phyloP scores from a whole-genome alignment of 2,888 invertebrate genomes.

The Standfussiana lucernea region DNA sequence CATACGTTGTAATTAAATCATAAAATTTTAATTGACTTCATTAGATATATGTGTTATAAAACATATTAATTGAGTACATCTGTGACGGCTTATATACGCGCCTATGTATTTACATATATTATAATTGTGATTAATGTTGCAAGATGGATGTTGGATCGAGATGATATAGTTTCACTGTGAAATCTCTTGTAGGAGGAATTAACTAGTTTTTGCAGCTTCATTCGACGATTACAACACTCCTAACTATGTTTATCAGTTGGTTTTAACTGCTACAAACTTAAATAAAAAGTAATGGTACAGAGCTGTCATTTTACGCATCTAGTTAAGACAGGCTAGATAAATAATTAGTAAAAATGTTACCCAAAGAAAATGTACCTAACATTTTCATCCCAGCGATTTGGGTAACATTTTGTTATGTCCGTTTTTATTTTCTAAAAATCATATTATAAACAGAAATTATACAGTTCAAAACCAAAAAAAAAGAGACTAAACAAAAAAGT shows the following conservation, averaged over 20 bases:
- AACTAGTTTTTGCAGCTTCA: slow-evolving; percentile 6
- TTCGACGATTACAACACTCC: neutral
- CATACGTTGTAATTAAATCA: slow-evolving; percentile 61
- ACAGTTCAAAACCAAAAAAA: neutral
- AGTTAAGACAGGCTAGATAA: neutral
- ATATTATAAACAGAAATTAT: neutral
- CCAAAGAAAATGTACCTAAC: no score
- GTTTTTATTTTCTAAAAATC: neutral
- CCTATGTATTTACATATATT: slow-evolving; percentile 45
- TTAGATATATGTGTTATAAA: slow-evolving; percentile 62
- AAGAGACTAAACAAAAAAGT: no score
- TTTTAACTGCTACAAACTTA: neutral
- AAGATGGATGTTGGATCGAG: slow-evolving; percentile 42
- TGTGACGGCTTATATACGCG: slow-evolving; percentile 37
- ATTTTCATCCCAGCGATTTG: neutral
- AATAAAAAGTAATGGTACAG: neutral
- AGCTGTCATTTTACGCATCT: neutral
- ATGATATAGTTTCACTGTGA: slow-evolving; percentile 34
- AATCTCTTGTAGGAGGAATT: slow-evolving; percentile 26
- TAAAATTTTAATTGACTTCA: slow-evolving; percentile 66
- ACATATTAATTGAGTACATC: slow-evolving; percentile 55
- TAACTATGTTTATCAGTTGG: neutral
- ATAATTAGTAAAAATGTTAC: no score
- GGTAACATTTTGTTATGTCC: neutral
- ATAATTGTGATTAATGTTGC: slow-evolving; percentile 41